A percentile compares a stretch with the other conserved stretches of the same genome.
phyloP scores from a whole-genome alignment of 2,113 vertebrate genomes.

The Fregetta grallaria region DNA sequence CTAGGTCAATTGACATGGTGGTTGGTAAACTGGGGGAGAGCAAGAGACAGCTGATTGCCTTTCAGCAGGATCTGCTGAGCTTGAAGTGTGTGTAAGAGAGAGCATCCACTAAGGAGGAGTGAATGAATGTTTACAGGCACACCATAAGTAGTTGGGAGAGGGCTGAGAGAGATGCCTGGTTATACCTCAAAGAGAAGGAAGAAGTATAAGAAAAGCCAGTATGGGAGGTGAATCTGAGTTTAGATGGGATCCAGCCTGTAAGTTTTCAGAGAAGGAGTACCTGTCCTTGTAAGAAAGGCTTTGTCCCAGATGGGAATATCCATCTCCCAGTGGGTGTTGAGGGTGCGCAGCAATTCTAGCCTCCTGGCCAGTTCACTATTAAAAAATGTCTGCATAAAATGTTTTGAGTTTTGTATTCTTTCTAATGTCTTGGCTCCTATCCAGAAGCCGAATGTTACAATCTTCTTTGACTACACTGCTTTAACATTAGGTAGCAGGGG shows the following conservation, averaged over 20 bases:
- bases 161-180: neutral
- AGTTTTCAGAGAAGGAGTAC: neutral
- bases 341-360: neutral
- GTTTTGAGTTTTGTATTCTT: neutral
- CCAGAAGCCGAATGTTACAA: neutral
- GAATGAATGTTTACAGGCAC: neutral
- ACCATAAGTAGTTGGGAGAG: accelerated
- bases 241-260: neutral
- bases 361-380: neutral
- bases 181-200: neutral
- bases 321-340: neutral
- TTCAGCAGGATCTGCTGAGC: neutral
- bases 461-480: neutral
- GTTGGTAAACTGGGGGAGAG: neutral
- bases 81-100: neutral
- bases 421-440: neutral
- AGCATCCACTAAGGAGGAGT: neutral
- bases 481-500: neutral
- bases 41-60: neutral
- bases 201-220: neutral
- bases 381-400: neutral
- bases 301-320: neutral
- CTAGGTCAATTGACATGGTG: neutral
- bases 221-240: neutral
- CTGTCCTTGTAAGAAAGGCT: neutral